Evolutionary conservation across 2,888 invertebrate species (phyloP), one percentile per base, ranked within the genome.

Genomic region (Habrosyne pyritoides): DNA sequence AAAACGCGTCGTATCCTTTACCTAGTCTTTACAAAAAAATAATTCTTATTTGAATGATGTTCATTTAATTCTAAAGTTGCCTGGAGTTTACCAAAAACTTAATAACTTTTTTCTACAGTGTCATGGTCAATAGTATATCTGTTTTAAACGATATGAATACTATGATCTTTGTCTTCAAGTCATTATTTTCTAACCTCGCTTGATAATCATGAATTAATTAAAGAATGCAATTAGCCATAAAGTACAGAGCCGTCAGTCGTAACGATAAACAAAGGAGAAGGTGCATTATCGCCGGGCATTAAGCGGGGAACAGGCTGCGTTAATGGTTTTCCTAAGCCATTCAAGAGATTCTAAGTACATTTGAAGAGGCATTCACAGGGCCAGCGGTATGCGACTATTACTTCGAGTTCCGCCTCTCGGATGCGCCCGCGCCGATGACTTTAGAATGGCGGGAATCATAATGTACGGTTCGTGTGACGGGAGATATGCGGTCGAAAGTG

Each of bases 351-450:
- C 81, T 79, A 80, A 82, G 76, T 73, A 71, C 70, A 67, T 70
- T 65, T 69, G 71, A 71, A 69, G 67, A 66, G 69, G 82, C 77
- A 82, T 86, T 87, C 86, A 84, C 86, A 81, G 79, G 77, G 73
- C 65, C 75, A 66, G 73, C 71, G 86, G 88, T 87, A 86, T 87
- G 89, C 78, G 85, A 81, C 77, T 84, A 84, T 86, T 85, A 83
- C 84, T 77, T 63, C 18, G 80, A 84, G 87, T 89, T 89, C 89
- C 87, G 89, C 87, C 84, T 87, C 75, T 80, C 69, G 71, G 80
- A 79, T 84, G 82, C 77, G 81, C 70, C 67, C 64, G 76, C 74
- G 74, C 66, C 69, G 68, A 62, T 72, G 73, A 67, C 71, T 70
- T 64, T 75, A 81, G 78, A 82, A 85, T 83, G 82, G 82, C 81